phyloP scores from a whole-genome alignment of 1,140 invertebrate genomes.

The Hycleus phaleratus region DNA sequence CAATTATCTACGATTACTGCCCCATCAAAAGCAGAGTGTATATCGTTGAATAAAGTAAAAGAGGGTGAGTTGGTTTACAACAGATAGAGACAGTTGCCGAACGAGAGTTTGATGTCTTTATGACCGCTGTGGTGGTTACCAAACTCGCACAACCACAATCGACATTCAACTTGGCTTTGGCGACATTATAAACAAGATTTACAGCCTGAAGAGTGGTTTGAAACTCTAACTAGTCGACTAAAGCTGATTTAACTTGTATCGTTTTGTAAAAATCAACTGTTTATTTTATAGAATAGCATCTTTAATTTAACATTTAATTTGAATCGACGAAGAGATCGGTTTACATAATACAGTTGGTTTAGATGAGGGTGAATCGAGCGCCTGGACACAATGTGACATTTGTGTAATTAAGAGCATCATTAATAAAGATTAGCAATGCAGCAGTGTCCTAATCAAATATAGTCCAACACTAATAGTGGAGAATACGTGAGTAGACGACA shows the following conservation, averaged over 20 bases:
- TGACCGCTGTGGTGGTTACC: constrained; percentile 19
- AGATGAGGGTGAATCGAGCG: constrained; percentile 20
- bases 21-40: constrained; percentile 25
- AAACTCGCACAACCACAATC: neutral
- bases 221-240: too few relatives aligned
- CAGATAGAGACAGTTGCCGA: constrained; percentile 12
- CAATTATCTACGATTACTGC: constrained; percentile 36
- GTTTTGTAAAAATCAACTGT: too few relatives aligned
- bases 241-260: too few relatives aligned
- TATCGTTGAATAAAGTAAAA: too few relatives aligned
- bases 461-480: neutral
- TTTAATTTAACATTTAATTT: too few relatives aligned
- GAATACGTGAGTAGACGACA: neutral
- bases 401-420: constrained; percentile 32
- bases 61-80: neutral
- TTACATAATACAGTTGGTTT: too few relatives aligned
- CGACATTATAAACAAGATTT: too few relatives aligned
- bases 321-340: too few relatives aligned
- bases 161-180: too few relatives aligned
- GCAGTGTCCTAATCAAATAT: constrained; percentile 20
- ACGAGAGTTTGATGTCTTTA: constrained; percentile 31
- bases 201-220: too few relatives aligned
- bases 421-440: constrained; percentile 32
- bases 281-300: too few relatives aligned
- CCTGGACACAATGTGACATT: constrained; percentile 29